Conservation (phyloP, 2,113 vertebrate species). For the Oncorhynchus nerka region DNA sequence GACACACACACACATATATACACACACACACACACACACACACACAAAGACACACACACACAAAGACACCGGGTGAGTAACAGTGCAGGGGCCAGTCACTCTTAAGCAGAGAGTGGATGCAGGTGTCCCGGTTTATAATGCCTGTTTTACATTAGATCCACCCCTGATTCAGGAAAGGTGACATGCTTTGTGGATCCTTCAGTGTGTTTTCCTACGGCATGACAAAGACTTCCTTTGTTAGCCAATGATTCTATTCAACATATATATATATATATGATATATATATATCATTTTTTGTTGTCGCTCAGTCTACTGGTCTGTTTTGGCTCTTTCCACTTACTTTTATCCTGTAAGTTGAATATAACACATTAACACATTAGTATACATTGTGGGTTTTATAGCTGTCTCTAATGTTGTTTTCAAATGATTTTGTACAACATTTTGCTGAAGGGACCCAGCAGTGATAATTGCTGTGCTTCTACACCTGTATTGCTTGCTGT, state of each 20-base stretch:
- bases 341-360: slow-evolving; percentile 14
- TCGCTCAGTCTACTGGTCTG: too few species aligned
- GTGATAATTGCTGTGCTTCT: slow-evolving; percentile 28
- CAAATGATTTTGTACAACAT: slow-evolving; percentile 5
- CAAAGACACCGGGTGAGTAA: slow-evolving; percentile 23
- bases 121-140: slow-evolving; percentile 55
- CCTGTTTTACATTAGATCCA: slow-evolving; percentile 43
- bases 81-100: slow-evolving; percentile 23
- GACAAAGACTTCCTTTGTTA: slow-evolving; percentile 29
- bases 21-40: too few species aligned
- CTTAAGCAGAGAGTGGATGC: slow-evolving; percentile 40
- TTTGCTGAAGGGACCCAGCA: slow-evolving; percentile 40
- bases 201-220: slow-evolving; percentile 28
- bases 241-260: slow-evolving; percentile 45
- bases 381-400: slow-evolving; percentile 15
- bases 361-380: too few species aligned
- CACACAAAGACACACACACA: too few species aligned
- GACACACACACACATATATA: too few species aligned
- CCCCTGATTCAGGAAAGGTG: slow-evolving; percentile 26
- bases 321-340: slow-evolving; percentile 1
- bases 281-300: too few species aligned
- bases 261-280: slow-evolving; percentile 1
- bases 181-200: slow-evolving; percentile 21
- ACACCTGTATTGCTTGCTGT: too few species aligned
- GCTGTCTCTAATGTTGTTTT: slow-evolving; percentile 14